Base-by-base conservation (phyloP, 2,113 vertebrate genomes). In the Oncorhynchus nerka region DNA sequence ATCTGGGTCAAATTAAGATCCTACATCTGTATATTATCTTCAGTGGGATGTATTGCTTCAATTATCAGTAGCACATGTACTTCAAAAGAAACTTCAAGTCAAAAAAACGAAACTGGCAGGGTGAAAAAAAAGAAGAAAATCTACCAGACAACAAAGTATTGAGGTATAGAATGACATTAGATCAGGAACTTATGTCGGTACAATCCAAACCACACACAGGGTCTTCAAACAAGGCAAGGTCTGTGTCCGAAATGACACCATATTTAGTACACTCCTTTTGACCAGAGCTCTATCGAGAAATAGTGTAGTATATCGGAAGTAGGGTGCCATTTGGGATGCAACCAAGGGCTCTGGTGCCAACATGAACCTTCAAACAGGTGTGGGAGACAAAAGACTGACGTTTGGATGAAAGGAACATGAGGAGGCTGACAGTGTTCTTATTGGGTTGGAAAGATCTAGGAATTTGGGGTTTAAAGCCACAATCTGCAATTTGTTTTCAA, bases 101-200 rank as follows among this genome's bases (percentile, higher is more conserved):
- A 77, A 89, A 85, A 77, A 59, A 28, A 48, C 12, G 0, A 51
- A 69, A 16, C 9, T 5, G 68, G 82, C 74, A 65, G 66, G 34
- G 51, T 26, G 61, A 65, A 77, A 74, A 55, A 20, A 59, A 55
- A 28, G 28, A 79, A 75, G 64, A 64, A 55, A 84, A 80, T 85
- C 72, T 68, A 82, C 86, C 85, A 89, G 85, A 91, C 87, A 90
- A 92, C 89, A 84, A 83, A 85, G 85, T 89, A 81, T 84, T n/a
- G 86, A 90, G 88, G 89, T 89, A 84, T 83, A 89, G 89, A 91
- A 87, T 83, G 87, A 92, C 88, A 88, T 89, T 90, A 90, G 90
- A 92, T 92, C 89, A 90, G 85, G 89, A 90, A 85, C 86, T 91
- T 87, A 87, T 89, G 90, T 89, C 90, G 84, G 87, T 88, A 74